phyloP scores from a whole-genome alignment of 2,797 vertebrate genomes.

The Galaxias olidus region DNA sequence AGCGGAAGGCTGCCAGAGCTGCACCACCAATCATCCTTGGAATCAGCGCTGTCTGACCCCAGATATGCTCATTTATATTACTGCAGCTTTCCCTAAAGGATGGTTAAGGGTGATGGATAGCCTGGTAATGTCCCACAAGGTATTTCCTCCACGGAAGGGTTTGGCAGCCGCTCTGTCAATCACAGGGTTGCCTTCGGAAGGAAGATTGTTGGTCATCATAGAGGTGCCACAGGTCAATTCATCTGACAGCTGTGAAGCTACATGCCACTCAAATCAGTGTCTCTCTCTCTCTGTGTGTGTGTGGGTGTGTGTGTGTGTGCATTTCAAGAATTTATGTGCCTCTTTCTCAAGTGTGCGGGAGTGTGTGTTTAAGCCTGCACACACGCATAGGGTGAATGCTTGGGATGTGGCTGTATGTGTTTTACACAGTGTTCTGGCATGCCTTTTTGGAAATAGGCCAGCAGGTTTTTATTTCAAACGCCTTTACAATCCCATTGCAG shows the following conservation, averaged over 20 bases:
- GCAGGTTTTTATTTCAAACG: no score
- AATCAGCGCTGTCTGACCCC: neutral
- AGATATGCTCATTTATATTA: conserved; percentile 12
- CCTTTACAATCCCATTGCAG: no score
- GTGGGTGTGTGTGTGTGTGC: conserved; percentile 12
- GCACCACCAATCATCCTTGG: no score
- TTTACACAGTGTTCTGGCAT: no score
- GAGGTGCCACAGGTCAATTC: conserved; percentile 31
- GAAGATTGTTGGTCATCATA: conserved; percentile 21
- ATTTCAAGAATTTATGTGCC: conserved; percentile 1
- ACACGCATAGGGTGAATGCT: no score
- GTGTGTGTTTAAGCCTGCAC: no score
- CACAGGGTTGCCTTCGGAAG: conserved; percentile 5
- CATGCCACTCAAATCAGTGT: conserved; percentile 24
- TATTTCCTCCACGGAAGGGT: conserved; percentile 15
- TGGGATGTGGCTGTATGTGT: no score
- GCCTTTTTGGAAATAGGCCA: no score
- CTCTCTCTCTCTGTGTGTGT: conserved; percentile 4
- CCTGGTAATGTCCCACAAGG: conserved; percentile 5
- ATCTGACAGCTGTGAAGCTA: conserved; percentile 17
- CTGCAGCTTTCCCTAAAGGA: conserved; percentile 8
- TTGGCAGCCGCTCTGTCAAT: conserved; percentile 12
- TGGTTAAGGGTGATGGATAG: conserved; percentile 40
- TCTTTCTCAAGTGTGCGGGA: no score
- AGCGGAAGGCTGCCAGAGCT: no score